Conservation (phyloP, 2,797 vertebrate species). For the Epinephelus coioides region DNA sequence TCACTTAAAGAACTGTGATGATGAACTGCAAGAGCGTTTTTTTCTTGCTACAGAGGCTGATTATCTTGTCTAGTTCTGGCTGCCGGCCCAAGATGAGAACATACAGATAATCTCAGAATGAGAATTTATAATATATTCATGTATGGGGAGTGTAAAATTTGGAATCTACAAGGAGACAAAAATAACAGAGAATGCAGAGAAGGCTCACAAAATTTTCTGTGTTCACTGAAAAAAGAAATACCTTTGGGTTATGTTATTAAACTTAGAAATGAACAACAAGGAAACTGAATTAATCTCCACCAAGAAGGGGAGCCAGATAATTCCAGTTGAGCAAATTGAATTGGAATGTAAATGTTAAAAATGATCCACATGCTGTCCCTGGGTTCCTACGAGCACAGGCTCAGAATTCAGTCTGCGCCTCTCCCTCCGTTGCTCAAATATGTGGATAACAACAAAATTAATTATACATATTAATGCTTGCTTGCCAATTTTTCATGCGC, state of each 20-base stretch:
- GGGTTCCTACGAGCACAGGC: conserved; percentile 62
- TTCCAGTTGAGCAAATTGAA: conserved; percentile 82
- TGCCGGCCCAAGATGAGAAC: conserved; percentile 64
- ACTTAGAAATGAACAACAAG: conserved; percentile 81
- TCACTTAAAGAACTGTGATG: conserved; percentile 41
- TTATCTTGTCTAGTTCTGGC: conserved; percentile 73
- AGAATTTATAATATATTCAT: conserved; percentile 67
- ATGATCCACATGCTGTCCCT: conserved; percentile 69
- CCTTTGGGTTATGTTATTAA: conserved; percentile 83
- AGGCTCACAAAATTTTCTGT: conserved; percentile 55
- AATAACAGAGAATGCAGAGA: conserved; percentile 59
- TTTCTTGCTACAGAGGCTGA: conserved; percentile 63
- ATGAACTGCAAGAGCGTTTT: conserved; percentile 63
- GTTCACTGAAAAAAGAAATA: conserved; percentile 75
- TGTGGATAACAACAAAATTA: conserved; percentile 84
- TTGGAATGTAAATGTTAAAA: conserved; percentile 82
- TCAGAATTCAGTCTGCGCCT: conserved; percentile 70
- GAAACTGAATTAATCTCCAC: conserved; percentile 80
- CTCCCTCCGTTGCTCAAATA: conserved; percentile 78
- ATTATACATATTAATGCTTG: conserved; percentile 84
- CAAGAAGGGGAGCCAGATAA: conserved; percentile 79
- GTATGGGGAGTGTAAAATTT: conserved; percentile 48
- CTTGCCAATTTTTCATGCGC: conserved; percentile 79
- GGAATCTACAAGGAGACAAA: conserved; percentile 65
- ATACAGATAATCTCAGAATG: conserved; percentile 61